Conservation (phyloP, 1,140 invertebrate species). For the Sitophilus oryzae region DNA sequence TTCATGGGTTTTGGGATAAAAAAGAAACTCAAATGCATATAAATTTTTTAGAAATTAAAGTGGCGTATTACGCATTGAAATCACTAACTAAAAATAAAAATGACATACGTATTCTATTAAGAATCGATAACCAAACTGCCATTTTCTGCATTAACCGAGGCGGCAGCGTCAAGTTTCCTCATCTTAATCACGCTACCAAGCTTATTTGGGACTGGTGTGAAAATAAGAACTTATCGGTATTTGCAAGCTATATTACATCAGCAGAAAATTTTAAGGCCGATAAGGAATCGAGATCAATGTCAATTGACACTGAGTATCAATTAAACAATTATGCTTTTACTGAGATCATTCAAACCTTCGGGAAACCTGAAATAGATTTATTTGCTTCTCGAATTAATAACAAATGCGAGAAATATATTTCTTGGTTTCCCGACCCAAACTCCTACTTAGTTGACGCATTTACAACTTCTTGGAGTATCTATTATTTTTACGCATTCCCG, state of each 20-base stretch:
- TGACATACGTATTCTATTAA: constrained; percentile 5
- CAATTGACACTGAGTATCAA: constrained; percentile 4
- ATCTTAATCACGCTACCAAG: constrained; percentile 25
- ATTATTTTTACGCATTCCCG: neutral
- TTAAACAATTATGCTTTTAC: constrained; percentile 6
- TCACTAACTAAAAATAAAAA: constrained; percentile 9
- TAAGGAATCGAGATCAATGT: constrained; percentile 1
- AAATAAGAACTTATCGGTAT: constrained; percentile 21
- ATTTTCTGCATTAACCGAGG: constrained; percentile 19
- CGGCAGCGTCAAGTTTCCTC: constrained; percentile 27
- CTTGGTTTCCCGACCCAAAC: constrained; percentile 2
- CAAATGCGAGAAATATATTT: constrained; percentile 30
- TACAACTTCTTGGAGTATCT: constrained; percentile 1
- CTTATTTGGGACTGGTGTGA: constrained; percentile 36
- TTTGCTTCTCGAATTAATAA: constrained; percentile 24
- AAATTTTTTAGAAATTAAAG: no score
- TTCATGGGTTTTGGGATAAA: constrained; percentile 1
- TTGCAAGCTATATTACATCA: constrained; percentile 2
- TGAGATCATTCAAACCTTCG: constrained; percentile 4
- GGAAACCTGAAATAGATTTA: constrained; percentile 15
- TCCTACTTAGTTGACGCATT: no score
- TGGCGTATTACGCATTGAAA: constrained; percentile 7
- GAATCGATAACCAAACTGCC: no score
- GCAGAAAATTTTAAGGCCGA: constrained; percentile 1
- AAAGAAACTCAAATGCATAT: no score